These are phyloP conservation scores for Heliothis peltigera DNA, from an alignment of 2,888 invertebrate genomes.

Conservation along the genomic window DNA sequence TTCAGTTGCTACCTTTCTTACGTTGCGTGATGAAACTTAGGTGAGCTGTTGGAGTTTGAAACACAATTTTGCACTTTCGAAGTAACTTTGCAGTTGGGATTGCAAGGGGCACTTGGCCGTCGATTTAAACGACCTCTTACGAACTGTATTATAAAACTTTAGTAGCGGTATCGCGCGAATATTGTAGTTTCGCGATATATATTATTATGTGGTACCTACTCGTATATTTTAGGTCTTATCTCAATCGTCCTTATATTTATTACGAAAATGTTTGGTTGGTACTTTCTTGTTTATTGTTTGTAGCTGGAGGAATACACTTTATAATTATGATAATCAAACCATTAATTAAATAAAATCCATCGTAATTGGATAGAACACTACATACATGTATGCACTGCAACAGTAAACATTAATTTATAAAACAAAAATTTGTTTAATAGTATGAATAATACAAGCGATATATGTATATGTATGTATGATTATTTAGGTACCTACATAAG, in stretches of 20 bases:
- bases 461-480: no score
- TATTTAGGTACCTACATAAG: constrained; percentile 9
- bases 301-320: no score
- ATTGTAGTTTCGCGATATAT: neutral
- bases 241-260: neutral
- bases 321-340: no score
- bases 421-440: neutral
- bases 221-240: neutral
- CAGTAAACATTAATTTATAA: no score
- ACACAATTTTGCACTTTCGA: constrained; percentile 60
- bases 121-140: constrained; percentile 35
- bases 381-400: no score
- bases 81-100: constrained; percentile 33
- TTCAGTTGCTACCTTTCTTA: constrained; percentile 43
- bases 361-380: no score
- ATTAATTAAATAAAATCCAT: no score
- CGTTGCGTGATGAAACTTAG: constrained; percentile 54
- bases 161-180: constrained; percentile 9
- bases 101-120: constrained; percentile 32
- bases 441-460: constrained; percentile 12
- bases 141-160: constrained; percentile 31
- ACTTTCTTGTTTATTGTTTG: no score
- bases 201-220: neutral
- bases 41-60: constrained; percentile 46
- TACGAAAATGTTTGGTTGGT: no score